Conservation (phyloP, 2,113 vertebrate species). For the Podiceps cristatus region DNA sequence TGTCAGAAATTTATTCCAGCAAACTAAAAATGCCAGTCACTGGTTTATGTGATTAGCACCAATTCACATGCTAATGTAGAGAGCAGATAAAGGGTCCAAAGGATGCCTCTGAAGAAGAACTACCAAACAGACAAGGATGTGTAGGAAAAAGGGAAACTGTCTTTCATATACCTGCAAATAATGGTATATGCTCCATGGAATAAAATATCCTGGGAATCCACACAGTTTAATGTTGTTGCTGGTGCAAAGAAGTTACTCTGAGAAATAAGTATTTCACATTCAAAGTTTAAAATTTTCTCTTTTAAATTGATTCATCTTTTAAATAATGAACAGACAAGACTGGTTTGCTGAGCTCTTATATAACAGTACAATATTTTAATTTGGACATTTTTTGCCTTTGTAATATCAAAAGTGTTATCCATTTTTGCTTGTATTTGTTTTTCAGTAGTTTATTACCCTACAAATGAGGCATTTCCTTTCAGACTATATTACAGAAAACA, state of each 20-base stretch:
- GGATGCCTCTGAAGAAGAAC: neutral
- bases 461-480: neutral
- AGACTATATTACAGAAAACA: neutral
- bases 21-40: neutral
- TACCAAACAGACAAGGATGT: accelerated
- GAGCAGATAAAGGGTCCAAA: neutral
- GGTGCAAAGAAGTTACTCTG: neutral
- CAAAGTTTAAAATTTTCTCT: neutral
- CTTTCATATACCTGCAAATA: neutral
- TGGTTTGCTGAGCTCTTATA: neutral
- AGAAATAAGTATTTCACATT: neutral
- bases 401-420: neutral
- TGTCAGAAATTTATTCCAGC: neutral
- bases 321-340: neutral
- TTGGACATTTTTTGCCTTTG: neutral
- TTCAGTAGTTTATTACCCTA: neutral
- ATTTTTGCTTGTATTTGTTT: neutral
- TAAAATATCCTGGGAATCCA: neutral
- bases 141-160: neutral
- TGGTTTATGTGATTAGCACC: neutral
- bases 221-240: neutral
- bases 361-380: neutral
- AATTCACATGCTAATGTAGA: neutral
- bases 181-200: neutral
- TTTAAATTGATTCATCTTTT: neutral